Base-by-base conservation (phyloP, 2,113 vertebrate genomes). In the Channa maculata region DNA sequence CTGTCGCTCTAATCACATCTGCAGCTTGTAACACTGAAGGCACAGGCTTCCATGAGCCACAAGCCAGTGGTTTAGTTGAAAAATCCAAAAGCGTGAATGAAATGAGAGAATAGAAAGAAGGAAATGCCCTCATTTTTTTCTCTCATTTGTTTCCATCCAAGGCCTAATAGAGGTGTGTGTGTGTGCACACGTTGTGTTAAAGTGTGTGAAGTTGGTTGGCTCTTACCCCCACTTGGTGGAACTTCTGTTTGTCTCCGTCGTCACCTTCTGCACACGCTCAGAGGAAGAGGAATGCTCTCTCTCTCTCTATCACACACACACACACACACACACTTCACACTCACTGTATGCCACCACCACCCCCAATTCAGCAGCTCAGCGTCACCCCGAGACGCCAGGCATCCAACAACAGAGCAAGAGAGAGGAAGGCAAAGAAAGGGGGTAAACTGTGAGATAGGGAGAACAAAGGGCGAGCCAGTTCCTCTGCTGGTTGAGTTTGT, bases 161-260 rank as follows among this genome's bases (percentile, higher is more conserved):
- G 75, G 70, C 80, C 75, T 60, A 57, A 2, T 66, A 11, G 39
- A 66, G 41, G 71, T 49, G 64, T 61, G 68, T 51, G 60, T 55
- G 50, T 80, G 61, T 50, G 77, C 24, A 24, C 24, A 24, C 24
- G 24, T 24, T 68, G 64, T 67, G 66, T 71, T 61, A 68, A 11
- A 57, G 78, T 60, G 63, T 71, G 50, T 48, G 41, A 43, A 13
- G 50, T 8, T 33, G 38, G 61, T 78, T 89, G 74, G 82, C 81
- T 85, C 92, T 77, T 92, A 93, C 93, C 91, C 91, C 83, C 70
- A 84, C 72, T 79, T 81, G 69, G 67, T 85, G 83, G 65, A 86
- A 71, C 74, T 84, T 55, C 78, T 55, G 45, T 65, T 66, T 43
- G 59, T 14, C 80, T 79, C 81, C 63, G 38, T 72, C 63, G 82